phyloP scores from a whole-genome alignment of 2,113 vertebrate genomes.

The Melanostigma gelatinosum region DNA sequence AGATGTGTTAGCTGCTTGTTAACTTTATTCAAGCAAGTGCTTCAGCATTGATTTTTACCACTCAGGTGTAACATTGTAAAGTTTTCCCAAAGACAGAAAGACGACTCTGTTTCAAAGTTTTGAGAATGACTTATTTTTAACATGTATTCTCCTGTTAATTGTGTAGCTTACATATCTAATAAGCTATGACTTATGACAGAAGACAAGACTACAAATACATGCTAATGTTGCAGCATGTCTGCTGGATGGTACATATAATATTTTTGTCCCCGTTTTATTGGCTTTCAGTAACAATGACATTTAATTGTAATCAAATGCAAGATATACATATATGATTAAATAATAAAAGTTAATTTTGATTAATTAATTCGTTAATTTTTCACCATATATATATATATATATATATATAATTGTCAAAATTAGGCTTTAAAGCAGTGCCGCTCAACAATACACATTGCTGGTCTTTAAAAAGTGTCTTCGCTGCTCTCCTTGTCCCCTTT shows the following conservation, averaged over 20 bases:
- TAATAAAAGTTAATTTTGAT: too few relatives aligned
- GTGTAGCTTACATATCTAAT: neutral
- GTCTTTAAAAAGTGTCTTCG: conserved; percentile 29
- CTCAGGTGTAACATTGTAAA: neutral
- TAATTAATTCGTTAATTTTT: too few relatives aligned
- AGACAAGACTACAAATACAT: neutral
- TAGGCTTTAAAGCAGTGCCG: neutral
- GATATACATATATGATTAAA: too few relatives aligned
- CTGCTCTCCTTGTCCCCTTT: conserved; percentile 31
- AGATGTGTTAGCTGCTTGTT: neutral
- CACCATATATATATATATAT: too few relatives aligned
- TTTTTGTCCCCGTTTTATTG: too few relatives aligned
- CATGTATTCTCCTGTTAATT: neutral
- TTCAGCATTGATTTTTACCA: neutral
- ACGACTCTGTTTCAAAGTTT: neutral
- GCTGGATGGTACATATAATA: neutral
- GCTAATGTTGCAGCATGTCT: neutral
- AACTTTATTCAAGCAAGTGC: neutral
- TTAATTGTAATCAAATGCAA: too few relatives aligned
- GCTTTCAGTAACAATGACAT: too few relatives aligned
- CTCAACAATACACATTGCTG: neutral
- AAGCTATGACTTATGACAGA: neutral
- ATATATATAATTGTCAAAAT: neutral
- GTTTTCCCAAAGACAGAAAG: neutral
- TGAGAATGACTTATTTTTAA: neutral